phyloP scores from a whole-genome alignment of 2,888 invertebrate species.

The Torymus auratus region DNA sequence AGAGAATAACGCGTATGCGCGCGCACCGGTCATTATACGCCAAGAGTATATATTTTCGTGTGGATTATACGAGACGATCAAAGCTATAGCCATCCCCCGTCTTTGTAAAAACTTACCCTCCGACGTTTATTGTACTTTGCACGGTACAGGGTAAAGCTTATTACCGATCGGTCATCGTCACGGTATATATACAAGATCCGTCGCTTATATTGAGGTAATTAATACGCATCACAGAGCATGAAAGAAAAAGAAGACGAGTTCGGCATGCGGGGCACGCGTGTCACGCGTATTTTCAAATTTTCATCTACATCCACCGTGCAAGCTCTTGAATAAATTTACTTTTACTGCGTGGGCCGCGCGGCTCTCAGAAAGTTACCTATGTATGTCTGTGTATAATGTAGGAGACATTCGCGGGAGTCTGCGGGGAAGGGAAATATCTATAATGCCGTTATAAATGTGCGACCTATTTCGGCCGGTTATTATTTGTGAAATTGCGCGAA shows the following conservation, averaged over 20 bases:
- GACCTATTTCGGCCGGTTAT: conserved; percentile 27
- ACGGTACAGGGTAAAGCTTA: neutral
- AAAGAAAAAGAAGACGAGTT: neutral
- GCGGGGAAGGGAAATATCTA: neutral
- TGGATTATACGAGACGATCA: conserved; percentile 11
- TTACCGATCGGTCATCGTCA: too few relatives aligned
- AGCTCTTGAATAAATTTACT: conserved; percentile 29
- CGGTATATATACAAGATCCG: too few relatives aligned
- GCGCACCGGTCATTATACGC: neutral
- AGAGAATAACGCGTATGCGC: too few relatives aligned
- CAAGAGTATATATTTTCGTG: conserved; percentile 18
- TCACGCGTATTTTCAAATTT: too few relatives aligned
- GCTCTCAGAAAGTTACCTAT: neutral
- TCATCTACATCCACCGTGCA: neutral
- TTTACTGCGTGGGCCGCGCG: neutral
- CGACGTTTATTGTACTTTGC: neutral
- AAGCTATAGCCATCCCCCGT: neutral
- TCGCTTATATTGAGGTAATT: too few relatives aligned
- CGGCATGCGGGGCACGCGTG: too few relatives aligned
- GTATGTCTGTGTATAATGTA: too few relatives aligned
- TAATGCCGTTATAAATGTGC: conserved; percentile 13
- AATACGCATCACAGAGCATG: too few relatives aligned
- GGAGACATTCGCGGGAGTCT: too few relatives aligned
- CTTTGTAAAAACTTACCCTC: too few relatives aligned
- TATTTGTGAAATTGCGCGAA: conserved; percentile 28